Evolutionary conservation across 2,888 invertebrate species (phyloP).

Genomic region (Noctua janthe): DNA sequence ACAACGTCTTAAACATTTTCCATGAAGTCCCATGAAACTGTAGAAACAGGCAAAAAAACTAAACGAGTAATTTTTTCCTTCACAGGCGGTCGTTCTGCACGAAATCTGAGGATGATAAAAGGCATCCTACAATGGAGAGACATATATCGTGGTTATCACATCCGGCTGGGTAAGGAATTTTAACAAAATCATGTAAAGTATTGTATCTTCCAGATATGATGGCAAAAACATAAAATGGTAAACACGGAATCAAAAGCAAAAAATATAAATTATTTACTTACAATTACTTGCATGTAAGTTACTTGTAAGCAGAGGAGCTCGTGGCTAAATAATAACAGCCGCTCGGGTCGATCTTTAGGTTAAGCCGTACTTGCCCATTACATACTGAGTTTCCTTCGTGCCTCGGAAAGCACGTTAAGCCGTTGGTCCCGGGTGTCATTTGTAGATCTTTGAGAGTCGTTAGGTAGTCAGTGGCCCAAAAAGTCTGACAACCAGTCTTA

Average conservation of each 20-base stretch:
- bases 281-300: too few species aligned
- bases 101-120: conserved; percentile 53
- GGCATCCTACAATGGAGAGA: conserved; percentile 67
- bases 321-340: too few species aligned
- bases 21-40: neutral
- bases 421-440: too few species aligned
- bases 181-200: neutral
- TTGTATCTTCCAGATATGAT: neutral
- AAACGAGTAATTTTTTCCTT: neutral
- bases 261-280: neutral
- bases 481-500: too few species aligned
- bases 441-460: too few species aligned
- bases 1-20: neutral
- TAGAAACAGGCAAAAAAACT: too few species aligned
- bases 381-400: too few species aligned
- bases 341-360: too few species aligned
- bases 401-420: too few species aligned
- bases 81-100: conserved; percentile 31
- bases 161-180: conserved; percentile 67
- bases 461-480: too few species aligned
- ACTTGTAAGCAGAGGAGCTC: too few species aligned
- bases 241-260: neutral
- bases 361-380: too few species aligned
- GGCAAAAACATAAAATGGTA: neutral
- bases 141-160: conserved; percentile 73